A percentile compares a stretch with the other conserved stretches of the same genome.
These are phyloP conservation scores for Ammospiza maritima DNA, from an alignment of 2,797 vertebrate genomes.

Conservation along the genomic window DNA sequence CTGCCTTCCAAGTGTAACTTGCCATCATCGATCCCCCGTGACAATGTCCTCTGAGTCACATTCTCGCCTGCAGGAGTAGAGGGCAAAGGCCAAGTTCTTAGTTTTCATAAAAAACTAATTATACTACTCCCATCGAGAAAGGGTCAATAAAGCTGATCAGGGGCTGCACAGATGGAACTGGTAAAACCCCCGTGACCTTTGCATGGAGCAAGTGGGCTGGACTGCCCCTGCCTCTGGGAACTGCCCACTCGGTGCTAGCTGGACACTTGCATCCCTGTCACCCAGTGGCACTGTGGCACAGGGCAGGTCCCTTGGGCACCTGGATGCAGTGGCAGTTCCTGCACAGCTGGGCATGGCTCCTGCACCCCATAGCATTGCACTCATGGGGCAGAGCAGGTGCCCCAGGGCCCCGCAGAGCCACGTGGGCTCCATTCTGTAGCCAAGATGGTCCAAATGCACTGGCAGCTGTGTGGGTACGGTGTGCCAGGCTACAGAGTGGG, in stretches of 20 bases:
- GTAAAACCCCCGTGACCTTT: constrained; percentile 54
- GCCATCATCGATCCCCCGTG: constrained; percentile 19
- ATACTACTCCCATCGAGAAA: constrained; percentile 39
- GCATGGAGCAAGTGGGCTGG: neutral
- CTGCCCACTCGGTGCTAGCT: neutral
- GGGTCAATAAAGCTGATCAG: constrained; percentile 69
- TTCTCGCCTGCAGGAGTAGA: constrained; percentile 64
- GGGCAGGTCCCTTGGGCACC: neutral
- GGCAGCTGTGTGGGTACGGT: rapidly evolving
- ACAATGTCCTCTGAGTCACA: constrained; percentile 62
- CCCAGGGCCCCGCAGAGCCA: neutral
- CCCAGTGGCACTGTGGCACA: rapidly evolving
- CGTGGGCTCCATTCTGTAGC: neutral
- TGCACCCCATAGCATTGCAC: rapidly evolving
- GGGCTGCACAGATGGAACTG: constrained; percentile 31
- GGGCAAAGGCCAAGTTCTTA: constrained; percentile 76
- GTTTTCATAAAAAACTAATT: constrained; percentile 76
- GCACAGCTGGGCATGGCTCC: rapidly evolving
- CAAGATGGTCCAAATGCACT: neutral
- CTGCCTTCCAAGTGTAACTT: constrained; percentile 37
- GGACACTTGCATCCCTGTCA: neutral
- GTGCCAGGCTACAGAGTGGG: neutral
- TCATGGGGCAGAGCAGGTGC: rapidly evolving
- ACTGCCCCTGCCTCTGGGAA: neutral
- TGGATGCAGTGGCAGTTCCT: neutral